Evolutionary conservation across 2,113 vertebrate genomes (phyloP), one percentile per base, ranked within the genome.

Genomic region (Trochalopteron elliotii): DNA sequence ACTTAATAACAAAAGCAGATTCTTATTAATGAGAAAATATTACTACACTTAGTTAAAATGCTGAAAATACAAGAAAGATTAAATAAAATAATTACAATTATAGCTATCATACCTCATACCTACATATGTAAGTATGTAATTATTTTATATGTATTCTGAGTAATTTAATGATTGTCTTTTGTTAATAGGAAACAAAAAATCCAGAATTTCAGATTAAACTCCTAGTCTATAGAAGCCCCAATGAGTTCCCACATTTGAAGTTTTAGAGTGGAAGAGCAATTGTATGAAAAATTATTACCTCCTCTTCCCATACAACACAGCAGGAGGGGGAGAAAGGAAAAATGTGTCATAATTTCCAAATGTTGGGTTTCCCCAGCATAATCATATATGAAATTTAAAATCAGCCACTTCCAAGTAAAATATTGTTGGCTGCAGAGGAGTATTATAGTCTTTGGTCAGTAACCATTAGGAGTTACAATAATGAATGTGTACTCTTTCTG

Each of bases 241-340:
- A 5, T 35, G 49, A 64, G 19, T 60, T 67, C 11, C 28, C 40
- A 72, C 3, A 18, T 10, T n/a, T 28, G 13, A 24, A 74, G 2
- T 50, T 63, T 78, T 37, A 40, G 21, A 39, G 19, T 35, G 19
- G 10, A 45, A 74, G 12, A 67, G 15, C 3, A 31, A 23, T 40
- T 37, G 21, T 23, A 15, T 25, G 12, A 47, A 70, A 71, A 84
- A 57, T 25, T 3, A 8, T 52, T 63, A 10, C 4, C 16, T 61
- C 20, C 10, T 37, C 15, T 31, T 86, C 10, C 53, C 12, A 24
- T 47, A 40, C 15, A 11, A 40, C 13, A 53, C 20, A 14, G 16
- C 0, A 0, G 9, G 9, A 11, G 7, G 0, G 0, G 2, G 10
- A 1, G 0, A 0, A 55, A 33, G 20, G 35, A 52, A 50, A 15